Percentiles rank a stretch among this genome's conserved stretches.
Evolutionary conservation across 35 echinoderm and acorn worm genomes (phyloP).

Genomic region (Ophioderma brevispina): DNA sequence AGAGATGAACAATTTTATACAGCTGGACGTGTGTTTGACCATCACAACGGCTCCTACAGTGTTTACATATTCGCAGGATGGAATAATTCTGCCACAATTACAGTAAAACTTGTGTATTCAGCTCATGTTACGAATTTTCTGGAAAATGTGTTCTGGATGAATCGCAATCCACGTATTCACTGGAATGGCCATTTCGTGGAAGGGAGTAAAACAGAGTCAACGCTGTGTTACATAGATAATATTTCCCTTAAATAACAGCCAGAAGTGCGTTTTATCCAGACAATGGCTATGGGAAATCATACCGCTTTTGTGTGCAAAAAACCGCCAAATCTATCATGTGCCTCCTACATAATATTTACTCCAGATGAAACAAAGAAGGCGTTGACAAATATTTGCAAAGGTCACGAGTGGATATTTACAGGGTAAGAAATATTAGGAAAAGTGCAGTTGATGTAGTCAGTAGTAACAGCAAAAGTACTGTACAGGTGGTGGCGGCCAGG

Average conservation of each 20-base stretch:
- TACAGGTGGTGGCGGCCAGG: no score
- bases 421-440: no score
- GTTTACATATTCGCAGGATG: conserved; percentile 58
- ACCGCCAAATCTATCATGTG: background rate
- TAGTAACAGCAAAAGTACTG: no score
- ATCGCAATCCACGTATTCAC: background rate
- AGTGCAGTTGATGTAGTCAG: no score
- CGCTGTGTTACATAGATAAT: background rate
- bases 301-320: background rate
- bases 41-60: conserved; percentile 66
- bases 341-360: no score
- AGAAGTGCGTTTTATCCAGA: background rate
- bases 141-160: background rate
- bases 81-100: conserved; percentile 18
- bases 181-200: background rate
- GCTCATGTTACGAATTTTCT: conserved; percentile 33
- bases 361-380: no score
- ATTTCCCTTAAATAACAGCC: background rate
- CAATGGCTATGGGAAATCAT: background rate
- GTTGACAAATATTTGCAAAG: no score
- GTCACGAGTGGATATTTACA: no score
- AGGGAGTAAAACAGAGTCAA: background rate
- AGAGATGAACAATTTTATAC: background rate
- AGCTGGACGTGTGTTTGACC: conserved; percentile 37
- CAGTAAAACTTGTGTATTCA: conserved; percentile 35